A percentile compares a stretch with the other conserved stretches of the same genome.
These are phyloP conservation scores for Drosophila lacertosa DNA, from an alignment of 1,140 invertebrate genomes.

Conservation along the genomic window DNA sequence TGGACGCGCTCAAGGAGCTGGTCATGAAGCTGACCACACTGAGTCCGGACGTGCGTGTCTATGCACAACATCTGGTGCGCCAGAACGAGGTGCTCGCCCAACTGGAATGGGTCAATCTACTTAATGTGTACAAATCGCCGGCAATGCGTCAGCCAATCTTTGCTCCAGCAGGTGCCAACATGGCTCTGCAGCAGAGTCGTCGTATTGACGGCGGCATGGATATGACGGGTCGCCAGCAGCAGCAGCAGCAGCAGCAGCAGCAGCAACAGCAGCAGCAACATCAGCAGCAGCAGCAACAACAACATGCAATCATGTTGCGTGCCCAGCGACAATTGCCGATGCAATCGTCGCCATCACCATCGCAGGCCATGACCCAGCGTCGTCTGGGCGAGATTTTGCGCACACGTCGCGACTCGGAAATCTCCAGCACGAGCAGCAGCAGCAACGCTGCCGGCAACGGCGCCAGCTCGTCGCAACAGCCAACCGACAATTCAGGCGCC, in stretches of 20 bases:
- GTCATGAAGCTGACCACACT: constrained; percentile 41
- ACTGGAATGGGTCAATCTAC: constrained; percentile 39
- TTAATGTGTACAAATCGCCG: background rate
- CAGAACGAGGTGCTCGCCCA: constrained; percentile 56
- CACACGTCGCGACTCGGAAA: constrained; percentile 51
- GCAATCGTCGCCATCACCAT: no score
- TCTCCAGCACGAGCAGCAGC: constrained; percentile 54
- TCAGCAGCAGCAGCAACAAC: constrained; percentile 2
- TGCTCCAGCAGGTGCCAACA: background rate
- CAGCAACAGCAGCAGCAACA: background rate
- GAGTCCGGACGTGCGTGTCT: constrained; percentile 47
- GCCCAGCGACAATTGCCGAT: no score
- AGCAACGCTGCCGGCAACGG: background rate
- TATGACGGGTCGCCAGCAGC: background rate
- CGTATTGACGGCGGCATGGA: constrained; percentile 52
- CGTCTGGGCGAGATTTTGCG: constrained; percentile 5
- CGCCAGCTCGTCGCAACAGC: no score
- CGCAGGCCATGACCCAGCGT: background rate
- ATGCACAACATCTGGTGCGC: constrained; percentile 46
- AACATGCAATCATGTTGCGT: no score
- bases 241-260: background rate
- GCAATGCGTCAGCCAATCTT: background rate
- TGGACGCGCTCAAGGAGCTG: constrained; percentile 59
- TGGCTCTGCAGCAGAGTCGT: background rate
- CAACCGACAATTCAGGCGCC: background rate